Evolutionary conservation across 2,113 vertebrate genomes (phyloP).

Genomic region (Mandrillus leucophaeus): DNA sequence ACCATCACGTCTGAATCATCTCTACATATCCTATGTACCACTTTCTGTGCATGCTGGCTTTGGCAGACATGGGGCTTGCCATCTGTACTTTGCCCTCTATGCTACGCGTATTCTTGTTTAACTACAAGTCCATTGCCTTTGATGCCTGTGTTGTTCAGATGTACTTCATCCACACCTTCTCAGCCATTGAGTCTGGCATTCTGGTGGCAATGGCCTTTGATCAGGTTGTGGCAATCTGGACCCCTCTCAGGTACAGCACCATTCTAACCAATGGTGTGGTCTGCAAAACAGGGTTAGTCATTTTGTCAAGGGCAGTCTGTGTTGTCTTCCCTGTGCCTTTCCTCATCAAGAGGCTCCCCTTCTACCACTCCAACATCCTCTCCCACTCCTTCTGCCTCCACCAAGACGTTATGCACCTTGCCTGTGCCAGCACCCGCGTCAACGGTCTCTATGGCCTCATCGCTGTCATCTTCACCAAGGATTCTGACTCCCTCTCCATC

Average conservation of each 20-base stretch:
- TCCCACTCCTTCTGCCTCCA: constrained; percentile 76
- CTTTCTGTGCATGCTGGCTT: constrained; percentile 69
- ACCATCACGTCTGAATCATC: constrained; percentile 62
- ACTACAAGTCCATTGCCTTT: constrained; percentile 62
- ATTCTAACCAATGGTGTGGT: constrained; percentile 62
- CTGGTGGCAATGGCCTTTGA: constrained; percentile 74
- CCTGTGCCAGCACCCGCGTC: constrained; percentile 60
- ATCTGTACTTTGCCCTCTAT: constrained; percentile 70
- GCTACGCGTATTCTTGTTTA: constrained; percentile 74
- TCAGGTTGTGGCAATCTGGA: constrained; percentile 62
- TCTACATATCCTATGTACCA: constrained; percentile 71
- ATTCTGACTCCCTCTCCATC: constrained; percentile 68
- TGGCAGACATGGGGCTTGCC: constrained; percentile 67
- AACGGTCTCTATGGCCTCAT: constrained; percentile 72
- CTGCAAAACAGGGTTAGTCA: constrained; percentile 10
- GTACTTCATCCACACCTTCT: constrained; percentile 77
- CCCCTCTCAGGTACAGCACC: constrained; percentile 56
- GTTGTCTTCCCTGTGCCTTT: constrained; percentile 69
- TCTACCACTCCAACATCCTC: constrained; percentile 57
- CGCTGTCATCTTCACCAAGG: constrained; percentile 71
- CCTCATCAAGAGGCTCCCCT: constrained; percentile 66
- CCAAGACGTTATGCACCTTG: constrained; percentile 68
- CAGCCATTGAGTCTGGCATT: constrained; percentile 68
- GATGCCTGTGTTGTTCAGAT: constrained; percentile 73
- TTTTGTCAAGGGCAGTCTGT: constrained; percentile 54